These are phyloP conservation scores for Drosophila sulfurigaster DNA, from an alignment of 1,140 invertebrate genomes.

Conservation along the genomic window DNA sequence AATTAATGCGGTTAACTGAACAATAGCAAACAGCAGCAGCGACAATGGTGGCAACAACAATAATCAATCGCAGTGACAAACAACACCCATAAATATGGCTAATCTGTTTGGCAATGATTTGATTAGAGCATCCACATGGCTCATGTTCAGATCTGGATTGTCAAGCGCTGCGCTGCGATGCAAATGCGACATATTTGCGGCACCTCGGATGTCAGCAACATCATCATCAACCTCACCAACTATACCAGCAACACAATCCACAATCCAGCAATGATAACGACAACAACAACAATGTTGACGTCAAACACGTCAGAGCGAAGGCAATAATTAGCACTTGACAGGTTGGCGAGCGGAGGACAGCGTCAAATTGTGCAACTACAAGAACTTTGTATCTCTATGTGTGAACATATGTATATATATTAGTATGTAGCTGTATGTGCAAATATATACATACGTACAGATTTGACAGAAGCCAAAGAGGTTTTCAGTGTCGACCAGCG, in stretches of 20 bases:
- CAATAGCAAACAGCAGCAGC: slow-evolving; percentile 10
- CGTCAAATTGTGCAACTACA: slow-evolving; percentile 16
- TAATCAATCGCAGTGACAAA: slow-evolving; percentile 46
- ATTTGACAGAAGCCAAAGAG: slow-evolving; percentile 13
- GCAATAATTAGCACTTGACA: slow-evolving; percentile 69
- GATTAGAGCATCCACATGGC: slow-evolving; percentile 57
- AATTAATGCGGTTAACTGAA: slow-evolving; percentile 67
- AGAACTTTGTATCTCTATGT: slow-evolving; percentile 22
- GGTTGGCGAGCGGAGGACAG: slow-evolving; percentile 18
- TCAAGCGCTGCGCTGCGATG: slow-evolving; percentile 9
- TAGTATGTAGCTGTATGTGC: slow-evolving; percentile 3
- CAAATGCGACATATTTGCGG: slow-evolving; percentile 54
- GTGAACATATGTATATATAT: neutral
- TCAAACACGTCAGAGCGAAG: slow-evolving; percentile 25
- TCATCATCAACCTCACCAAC: slow-evolving; percentile 45
- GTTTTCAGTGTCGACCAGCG: slow-evolving; percentile 50
- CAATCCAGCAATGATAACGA: slow-evolving; percentile 29
- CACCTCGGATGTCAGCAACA: slow-evolving; percentile 63
- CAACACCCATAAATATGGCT: slow-evolving; percentile 71
- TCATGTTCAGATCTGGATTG: slow-evolving; percentile 8
- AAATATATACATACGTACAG: neutral
- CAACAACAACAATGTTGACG: slow-evolving; percentile 16
- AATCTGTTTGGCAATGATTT: slow-evolving; percentile 77
- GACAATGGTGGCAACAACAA: slow-evolving; percentile 31
- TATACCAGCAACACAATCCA: slow-evolving; percentile 17